A percentile compares a stretch with the other conserved stretches of the same genome.
phyloP scores from a whole-genome alignment of 2,113 vertebrate genomes.

The Ceuthmochares aereus region DNA sequence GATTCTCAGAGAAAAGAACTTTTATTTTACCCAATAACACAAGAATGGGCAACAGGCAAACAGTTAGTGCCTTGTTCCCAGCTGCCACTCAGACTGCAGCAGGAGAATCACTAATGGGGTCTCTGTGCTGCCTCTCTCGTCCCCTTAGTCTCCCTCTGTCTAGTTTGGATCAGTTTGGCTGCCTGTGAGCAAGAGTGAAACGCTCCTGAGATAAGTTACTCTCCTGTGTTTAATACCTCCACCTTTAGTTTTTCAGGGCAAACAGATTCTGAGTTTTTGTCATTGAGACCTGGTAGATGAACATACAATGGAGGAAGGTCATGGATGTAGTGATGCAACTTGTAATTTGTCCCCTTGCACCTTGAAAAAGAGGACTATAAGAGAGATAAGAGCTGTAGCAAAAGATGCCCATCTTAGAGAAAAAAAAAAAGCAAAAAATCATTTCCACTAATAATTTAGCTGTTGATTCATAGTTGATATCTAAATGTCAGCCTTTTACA shows the following conservation, averaged over 20 bases:
- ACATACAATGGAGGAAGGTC: constrained; percentile 30
- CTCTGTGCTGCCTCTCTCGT: constrained; percentile 10
- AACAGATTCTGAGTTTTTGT: constrained; percentile 78
- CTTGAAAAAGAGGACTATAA: neutral
- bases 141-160: neutral
- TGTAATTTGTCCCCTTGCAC: constrained; percentile 45
- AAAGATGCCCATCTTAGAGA: neutral
- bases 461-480: constrained; percentile 48
- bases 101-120: constrained; percentile 27
- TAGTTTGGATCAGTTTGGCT: constrained; percentile 18
- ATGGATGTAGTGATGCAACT: neutral
- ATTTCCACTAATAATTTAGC: constrained; percentile 28
- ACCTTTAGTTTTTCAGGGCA: constrained; percentile 77
- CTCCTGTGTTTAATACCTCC: constrained; percentile 75
- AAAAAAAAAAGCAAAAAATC: neutral
- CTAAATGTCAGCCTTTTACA: constrained; percentile 61
- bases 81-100: constrained; percentile 76
- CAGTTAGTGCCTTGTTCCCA: constrained; percentile 85
- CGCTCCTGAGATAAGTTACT: constrained; percentile 74
- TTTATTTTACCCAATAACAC: constrained; percentile 81
- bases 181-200: constrained; percentile 56
- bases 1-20: constrained; percentile 78
- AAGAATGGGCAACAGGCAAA: constrained; percentile 78
- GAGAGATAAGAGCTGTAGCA: neutral
- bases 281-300: constrained; percentile 49